These are phyloP conservation scores for Melanerpes aurifrons DNA, from an alignment of 2,113 vertebrate genomes.

Conservation along the genomic window DNA sequence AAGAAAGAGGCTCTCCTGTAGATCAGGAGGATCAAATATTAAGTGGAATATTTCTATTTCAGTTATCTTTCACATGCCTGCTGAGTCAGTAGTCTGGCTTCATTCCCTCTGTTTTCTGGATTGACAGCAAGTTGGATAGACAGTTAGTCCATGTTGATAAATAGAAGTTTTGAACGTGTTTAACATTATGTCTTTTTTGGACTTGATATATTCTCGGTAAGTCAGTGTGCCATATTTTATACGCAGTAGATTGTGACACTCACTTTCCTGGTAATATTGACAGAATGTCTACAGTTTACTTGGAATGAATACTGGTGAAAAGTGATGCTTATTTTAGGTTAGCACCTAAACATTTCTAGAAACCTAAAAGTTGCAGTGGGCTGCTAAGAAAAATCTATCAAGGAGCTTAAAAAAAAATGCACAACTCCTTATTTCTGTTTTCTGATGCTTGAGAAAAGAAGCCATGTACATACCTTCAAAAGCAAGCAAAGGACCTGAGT, in stretches of 20 bases:
- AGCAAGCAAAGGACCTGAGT: background rate
- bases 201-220: background rate
- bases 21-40: background rate
- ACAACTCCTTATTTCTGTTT: background rate
- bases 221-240: background rate
- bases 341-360: background rate
- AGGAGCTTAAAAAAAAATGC: background rate
- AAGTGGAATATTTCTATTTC: background rate
- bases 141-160: background rate
- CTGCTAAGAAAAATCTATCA: background rate
- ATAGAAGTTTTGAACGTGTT: background rate
- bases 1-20: background rate
- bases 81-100: background rate
- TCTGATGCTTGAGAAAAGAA: background rate
- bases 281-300: background rate
- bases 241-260: background rate
- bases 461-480: background rate
- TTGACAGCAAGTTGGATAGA: background rate
- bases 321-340: background rate
- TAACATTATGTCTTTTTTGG: background rate
- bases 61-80: background rate
- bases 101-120: background rate
- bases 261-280: background rate
- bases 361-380: background rate
- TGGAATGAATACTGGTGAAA: background rate